phyloP scores from a whole-genome alignment of 1,140 invertebrate species.

The Sinella curviseta region DNA sequence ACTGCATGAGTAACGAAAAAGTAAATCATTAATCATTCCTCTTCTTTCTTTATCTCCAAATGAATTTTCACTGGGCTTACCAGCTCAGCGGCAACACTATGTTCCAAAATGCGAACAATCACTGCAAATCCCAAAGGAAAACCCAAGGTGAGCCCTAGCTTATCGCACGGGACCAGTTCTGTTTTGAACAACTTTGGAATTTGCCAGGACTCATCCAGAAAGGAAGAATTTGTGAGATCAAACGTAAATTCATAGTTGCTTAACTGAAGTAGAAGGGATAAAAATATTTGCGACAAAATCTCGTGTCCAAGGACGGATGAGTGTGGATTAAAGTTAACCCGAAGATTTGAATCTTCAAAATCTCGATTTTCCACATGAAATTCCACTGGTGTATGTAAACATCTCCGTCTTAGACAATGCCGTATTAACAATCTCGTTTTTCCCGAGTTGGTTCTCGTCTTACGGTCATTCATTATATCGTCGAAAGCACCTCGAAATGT shows the following conservation, averaged over 20 bases:
- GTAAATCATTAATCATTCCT: background rate
- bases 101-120: slow-evolving; percentile 43
- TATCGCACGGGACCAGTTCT: slow-evolving; percentile 45
- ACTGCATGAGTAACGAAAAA: slow-evolving; percentile 14
- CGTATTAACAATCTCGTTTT: slow-evolving; percentile 44
- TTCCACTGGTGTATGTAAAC: slow-evolving; percentile 43
- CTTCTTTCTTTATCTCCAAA: too few relatives aligned
- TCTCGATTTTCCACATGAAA: slow-evolving; percentile 46
- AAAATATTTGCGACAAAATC: slow-evolving; percentile 46
- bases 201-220: slow-evolving; percentile 49
- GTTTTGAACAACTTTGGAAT: slow-evolving; percentile 37
- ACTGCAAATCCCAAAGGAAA: slow-evolving; percentile 48
- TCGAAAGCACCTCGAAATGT: slow-evolving; percentile 45
- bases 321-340: slow-evolving; percentile 36
- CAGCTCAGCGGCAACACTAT: slow-evolving; percentile 46
- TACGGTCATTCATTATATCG: slow-evolving; percentile 37
- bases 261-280: slow-evolving; percentile 42
- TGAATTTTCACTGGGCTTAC: slow-evolving; percentile 29
- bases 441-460: slow-evolving; percentile 42
- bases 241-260: slow-evolving; percentile 41
- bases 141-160: slow-evolving; percentile 44
- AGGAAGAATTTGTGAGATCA: slow-evolving; percentile 44
- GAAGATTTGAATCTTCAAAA: slow-evolving; percentile 37
- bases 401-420: slow-evolving; percentile 41
- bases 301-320: slow-evolving; percentile 46